A percentile compares a stretch with the other conserved stretches of the same genome.
phyloP scores from a whole-genome alignment of 1,140 invertebrate species.

The Samia ricini region DNA sequence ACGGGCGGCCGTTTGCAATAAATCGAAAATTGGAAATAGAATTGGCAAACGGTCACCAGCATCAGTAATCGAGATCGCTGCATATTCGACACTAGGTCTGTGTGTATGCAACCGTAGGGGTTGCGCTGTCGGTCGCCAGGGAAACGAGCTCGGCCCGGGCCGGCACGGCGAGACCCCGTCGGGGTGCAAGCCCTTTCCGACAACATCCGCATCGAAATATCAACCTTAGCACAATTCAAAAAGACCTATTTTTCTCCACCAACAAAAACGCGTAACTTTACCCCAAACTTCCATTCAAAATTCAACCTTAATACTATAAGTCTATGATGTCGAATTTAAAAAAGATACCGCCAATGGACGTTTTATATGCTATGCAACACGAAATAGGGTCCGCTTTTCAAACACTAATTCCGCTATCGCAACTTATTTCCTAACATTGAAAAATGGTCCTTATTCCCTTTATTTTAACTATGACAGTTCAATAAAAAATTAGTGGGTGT shows the following conservation, averaged over 20 bases:
- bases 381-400: conserved; percentile 61
- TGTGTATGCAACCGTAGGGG: conserved; percentile 50
- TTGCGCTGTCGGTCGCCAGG: conserved; percentile 44
- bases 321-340: conserved; percentile 1
- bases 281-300: background rate
- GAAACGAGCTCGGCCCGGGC: conserved; percentile 60
- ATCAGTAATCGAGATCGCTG: conserved; percentile 16
- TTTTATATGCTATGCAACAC: conserved; percentile 52
- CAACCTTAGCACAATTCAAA: conserved; percentile 17
- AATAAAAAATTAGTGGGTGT: too few species aligned
- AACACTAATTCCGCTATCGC: conserved; percentile 62
- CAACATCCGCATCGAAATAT: conserved; percentile 16
- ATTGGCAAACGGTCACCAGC: too few species aligned
- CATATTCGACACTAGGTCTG: conserved; percentile 30
- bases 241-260: background rate
- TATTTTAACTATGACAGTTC: background rate
- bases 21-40: conserved; percentile 8
- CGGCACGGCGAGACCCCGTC: conserved; percentile 34
- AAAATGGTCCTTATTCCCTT: conserved; percentile 19
- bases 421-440: conserved; percentile 11
- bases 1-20: too few species aligned
- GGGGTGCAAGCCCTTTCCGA: background rate
- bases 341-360: conserved; percentile 36
- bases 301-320: background rate
- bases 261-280: background rate